Base-by-base conservation (phyloP, 2,888 invertebrate genomes). In the Zaprionus lineosus region DNA sequence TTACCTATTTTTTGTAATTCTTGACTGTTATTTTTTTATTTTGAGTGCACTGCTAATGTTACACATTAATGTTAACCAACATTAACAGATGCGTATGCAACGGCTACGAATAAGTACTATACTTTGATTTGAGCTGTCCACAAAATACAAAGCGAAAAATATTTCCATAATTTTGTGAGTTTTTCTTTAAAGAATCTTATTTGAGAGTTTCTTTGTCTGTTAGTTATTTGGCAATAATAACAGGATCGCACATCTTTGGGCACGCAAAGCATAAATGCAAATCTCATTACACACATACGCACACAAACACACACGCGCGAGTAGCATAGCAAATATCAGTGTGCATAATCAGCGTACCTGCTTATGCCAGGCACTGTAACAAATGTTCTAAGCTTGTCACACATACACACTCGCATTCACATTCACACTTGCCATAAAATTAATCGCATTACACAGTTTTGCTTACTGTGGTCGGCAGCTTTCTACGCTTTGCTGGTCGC, bases 21-120 rank as follows among this genome's bases (percentile, higher is more conserved):
- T 65, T 59, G 81, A 77, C 81, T 77, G 76, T 77, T 83, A 75
- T 72, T 44, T 55, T 58, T 59, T 65, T 68, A 29, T 59, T 51
- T 56, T 51, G 67, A 56, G 51, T 65, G 60, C 63, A 62, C 57
- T 28, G 34, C 39, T 40, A 21, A 47, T 66, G 61, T 66, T 53
- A 53, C 8, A 44, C 33, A 55, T n/a, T 28, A 29, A 14, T 29
- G 37, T 44, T 44, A 18, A 26, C 57, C 50, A 55, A 43, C 46
- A 57, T 58, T 63, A 52, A 62, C 62, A 47, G 36, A 8, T 9
- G 3, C 7, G 28, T 43, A 29, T 26, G 29, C 52, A 48, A 19
- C 29, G 39, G 37, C 63, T 44, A 7, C 8, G 39, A 16, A 46
- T 19, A 29, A 37, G 21, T 34, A 31, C 5, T 16, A 33, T 41